phyloP scores from a whole-genome alignment of 2,113 vertebrate genomes.

The Neodontobutis hainanensis region DNA sequence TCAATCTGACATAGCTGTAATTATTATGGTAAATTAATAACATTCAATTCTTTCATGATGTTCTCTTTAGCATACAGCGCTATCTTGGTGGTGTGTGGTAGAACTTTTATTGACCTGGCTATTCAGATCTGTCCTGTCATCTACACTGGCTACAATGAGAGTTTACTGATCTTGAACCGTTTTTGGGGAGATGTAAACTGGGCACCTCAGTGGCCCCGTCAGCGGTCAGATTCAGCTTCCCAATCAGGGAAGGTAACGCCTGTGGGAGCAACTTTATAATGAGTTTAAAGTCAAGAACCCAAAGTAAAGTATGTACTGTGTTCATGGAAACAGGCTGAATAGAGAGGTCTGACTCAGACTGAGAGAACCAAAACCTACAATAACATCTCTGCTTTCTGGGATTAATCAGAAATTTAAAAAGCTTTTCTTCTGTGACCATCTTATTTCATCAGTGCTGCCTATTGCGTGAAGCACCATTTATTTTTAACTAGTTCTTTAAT shows the following conservation, averaged over 20 bases:
- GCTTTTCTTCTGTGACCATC: conserved; percentile 21
- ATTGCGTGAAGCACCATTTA: conserved; percentile 27
- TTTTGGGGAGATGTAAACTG: conserved; percentile 35
- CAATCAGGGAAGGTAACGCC: conserved; percentile 65
- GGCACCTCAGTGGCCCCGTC: conserved; percentile 59
- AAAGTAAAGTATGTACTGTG: background rate
- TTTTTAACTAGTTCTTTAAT: conserved; percentile 32
- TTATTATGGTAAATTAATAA: too few species aligned
- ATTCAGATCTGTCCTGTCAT: conserved; percentile 74
- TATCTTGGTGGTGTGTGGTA: conserved; percentile 70
- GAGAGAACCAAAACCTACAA: conserved; percentile 10
- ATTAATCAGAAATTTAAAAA: conserved; percentile 2
- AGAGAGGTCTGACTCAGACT: background rate
- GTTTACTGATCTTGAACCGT: conserved; percentile 69
- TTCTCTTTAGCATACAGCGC: conserved; percentile 69
- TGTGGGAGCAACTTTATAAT: conserved; percentile 73
- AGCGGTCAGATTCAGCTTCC: conserved; percentile 72
- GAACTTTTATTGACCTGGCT: conserved; percentile 65
- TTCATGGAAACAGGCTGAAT: background rate
- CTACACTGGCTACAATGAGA: conserved; percentile 75
- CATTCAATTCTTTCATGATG: background rate
- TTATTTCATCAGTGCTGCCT: conserved; percentile 40
- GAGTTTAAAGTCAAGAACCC: conserved; percentile 27
- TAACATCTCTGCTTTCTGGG: conserved; percentile 4
- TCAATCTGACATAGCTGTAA: too few species aligned